Base-by-base conservation (phyloP, 2,797 vertebrate genomes). In the Adrianichthys oophorus region DNA sequence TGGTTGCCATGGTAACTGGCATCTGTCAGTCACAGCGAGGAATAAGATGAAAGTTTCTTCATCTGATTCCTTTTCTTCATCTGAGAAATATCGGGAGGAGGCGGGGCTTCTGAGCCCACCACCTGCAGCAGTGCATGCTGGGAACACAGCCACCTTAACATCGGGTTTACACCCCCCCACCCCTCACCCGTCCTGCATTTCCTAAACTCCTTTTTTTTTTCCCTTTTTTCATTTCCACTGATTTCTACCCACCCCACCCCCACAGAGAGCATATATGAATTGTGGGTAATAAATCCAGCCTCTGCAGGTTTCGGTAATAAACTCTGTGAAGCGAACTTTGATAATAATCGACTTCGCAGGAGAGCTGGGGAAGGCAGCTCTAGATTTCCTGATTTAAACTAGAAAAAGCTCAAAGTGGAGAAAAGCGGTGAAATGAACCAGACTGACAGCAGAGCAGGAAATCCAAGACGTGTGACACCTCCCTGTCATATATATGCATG, bases 241-340 rank as follows among this genome's bases (percentile, higher is more conserved):
- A 12, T 52, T 48, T 51, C 15, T 6, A 43, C 45, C 41, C 19
- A 8, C 17, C 17, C 26, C 3, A 58, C 66, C 57, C 78, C 70
- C 59, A 63, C 71, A 82, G 72, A 78, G 76, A 76, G 70, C 1
- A 0, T 42, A 78, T 85, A 82, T 83, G 77, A 82, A 83, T 76
- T 84, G 66, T 80, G 74, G 81, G 79, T 82, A 85, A 82, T 76
- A 80, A 78, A 84, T 72, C 74, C 72, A 48, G 51, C 56, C 73
- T 81, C 76, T 62, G 74, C 72, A 68, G 83, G 74, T 81, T 78
- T 71, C 66, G 69, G 69, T 80, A 78, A 85, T 82, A 85, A 80
- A 78, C 59, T 80, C 65, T 59, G 58, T 64, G 79, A 80, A 62
- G 17, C 68, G 74, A 76, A 62, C 19, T 67, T 55, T 2, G 73